Conservation (phyloP, 2,113 vertebrate species). For the Agelaius phoeniceus region DNA sequence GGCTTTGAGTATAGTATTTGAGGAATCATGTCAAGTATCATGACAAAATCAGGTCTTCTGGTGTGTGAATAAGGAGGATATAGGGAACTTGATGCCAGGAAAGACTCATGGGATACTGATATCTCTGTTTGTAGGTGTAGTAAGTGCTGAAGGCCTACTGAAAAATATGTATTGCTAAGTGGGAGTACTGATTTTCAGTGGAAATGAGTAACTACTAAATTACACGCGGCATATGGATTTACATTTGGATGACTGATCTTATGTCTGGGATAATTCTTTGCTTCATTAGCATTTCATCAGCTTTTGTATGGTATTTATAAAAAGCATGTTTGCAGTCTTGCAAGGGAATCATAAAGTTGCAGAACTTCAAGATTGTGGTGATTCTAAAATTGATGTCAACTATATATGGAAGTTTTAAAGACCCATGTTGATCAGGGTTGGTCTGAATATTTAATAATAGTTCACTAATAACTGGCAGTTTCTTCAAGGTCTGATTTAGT, state of each 20-base stretch:
- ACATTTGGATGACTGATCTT: slow-evolving; percentile 26
- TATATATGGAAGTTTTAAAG: not conserved
- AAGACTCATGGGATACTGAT: not conserved
- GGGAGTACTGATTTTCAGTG: not conserved
- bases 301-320: not conserved
- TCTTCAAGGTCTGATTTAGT: not conserved
- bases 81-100: not conserved
- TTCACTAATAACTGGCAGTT: not conserved
- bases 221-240: not conserved
- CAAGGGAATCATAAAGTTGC: not conserved
- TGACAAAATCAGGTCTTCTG: not conserved
- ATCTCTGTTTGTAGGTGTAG: not conserved
- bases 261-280: slow-evolving; percentile 6
- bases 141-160: not conserved
- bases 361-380: not conserved
- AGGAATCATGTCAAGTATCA: not conserved
- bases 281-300: slow-evolving; percentile 7
- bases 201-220: not conserved
- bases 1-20: not conserved
- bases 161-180: not conserved
- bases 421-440: not conserved
- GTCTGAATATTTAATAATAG: not conserved
- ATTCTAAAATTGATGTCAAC: not conserved
- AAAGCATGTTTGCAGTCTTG: not conserved
- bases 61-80: not conserved